A percentile compares a stretch with the other conserved stretches of the same genome.
These are phyloP conservation scores for Hippocampus guttulatus DNA, from an alignment of 2,113 vertebrate genomes.

Conservation along the genomic window DNA sequence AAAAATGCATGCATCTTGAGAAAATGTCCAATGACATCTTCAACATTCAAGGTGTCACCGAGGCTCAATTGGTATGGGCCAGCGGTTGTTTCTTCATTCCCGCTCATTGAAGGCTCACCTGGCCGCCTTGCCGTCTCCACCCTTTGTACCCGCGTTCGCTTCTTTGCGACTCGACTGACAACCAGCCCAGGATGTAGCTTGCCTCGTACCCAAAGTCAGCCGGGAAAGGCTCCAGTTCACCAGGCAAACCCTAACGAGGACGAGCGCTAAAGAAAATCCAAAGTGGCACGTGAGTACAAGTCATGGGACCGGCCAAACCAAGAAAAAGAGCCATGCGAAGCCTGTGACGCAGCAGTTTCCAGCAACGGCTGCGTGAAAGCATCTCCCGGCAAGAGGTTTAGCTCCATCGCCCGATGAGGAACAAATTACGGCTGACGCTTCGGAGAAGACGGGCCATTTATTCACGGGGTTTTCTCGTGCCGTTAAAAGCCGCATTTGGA, in stretches of 20 bases:
- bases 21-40: conserved; percentile 13
- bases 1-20: conserved; percentile 51
- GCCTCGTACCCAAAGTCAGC: neutral
- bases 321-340: no score
- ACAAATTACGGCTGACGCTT: neutral
- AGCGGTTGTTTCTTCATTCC: neutral
- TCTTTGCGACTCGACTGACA: neutral
- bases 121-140: neutral
- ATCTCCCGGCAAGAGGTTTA: neutral
- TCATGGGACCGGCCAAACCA: no score
- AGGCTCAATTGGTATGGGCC: neutral
- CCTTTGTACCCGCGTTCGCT: neutral
- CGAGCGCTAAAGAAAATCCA: neutral
- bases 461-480: conserved; percentile 9
- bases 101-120: neutral
- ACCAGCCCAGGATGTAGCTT: neutral
- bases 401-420: neutral
- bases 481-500: conserved; percentile 12
- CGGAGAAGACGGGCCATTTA: neutral
- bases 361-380: neutral
- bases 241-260: neutral
- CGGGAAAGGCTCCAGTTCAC: neutral
- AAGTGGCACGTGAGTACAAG: no score
- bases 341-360: no score
- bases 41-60: neutral